phyloP scores from a whole-genome alignment of 2,797 vertebrate species.

The Nothura maculosa region DNA sequence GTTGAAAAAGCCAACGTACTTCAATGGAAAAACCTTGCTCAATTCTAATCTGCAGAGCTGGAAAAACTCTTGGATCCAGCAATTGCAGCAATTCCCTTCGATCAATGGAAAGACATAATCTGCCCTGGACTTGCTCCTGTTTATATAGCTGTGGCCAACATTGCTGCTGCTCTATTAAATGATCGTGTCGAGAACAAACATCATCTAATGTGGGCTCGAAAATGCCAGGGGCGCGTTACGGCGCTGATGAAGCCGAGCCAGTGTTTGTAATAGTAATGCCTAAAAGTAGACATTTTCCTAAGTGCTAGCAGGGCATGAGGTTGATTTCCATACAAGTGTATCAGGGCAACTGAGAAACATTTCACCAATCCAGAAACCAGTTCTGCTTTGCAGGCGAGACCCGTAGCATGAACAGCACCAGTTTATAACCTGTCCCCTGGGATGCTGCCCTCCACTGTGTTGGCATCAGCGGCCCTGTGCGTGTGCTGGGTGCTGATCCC shows the following conservation, averaged over 20 bases:
- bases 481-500: background rate
- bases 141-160: background rate
- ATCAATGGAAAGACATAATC: background rate
- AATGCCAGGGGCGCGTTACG: background rate
- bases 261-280: background rate
- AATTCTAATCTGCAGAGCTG: constrained; percentile 17
- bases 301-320: background rate
- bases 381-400: background rate
- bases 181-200: background rate
- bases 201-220: background rate
- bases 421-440: background rate
- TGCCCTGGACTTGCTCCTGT: background rate
- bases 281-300: background rate
- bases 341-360: background rate
- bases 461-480: background rate
- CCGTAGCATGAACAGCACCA: background rate
- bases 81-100: constrained; percentile 20
- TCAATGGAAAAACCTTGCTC: constrained; percentile 12
- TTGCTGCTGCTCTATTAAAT: background rate
- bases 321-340: background rate
- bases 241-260: background rate
- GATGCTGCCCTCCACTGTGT: background rate
- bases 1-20: background rate
- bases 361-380: background rate
- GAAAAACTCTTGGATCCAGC: background rate